Base-by-base conservation (phyloP, 2,888 invertebrate species). In the Druceiella hillmani region DNA sequence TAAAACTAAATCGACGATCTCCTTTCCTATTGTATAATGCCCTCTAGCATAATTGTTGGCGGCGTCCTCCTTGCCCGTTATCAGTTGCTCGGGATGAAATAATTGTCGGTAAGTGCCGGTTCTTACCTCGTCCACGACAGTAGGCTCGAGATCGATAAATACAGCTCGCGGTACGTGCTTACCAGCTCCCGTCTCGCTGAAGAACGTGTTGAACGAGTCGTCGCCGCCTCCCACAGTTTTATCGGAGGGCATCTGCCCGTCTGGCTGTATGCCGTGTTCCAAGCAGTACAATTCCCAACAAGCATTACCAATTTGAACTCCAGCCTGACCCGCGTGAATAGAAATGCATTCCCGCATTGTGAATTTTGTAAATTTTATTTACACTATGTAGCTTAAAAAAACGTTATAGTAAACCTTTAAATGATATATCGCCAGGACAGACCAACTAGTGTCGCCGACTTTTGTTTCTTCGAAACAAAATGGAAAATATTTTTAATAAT, bases 161-260 rank as follows among this genome's bases (percentile, higher is more conserved):
- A 89, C 85, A 7, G 82, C 87, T 49, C 89, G 73, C 11, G 89
- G 89, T 3, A 89, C 89, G 59, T 91, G 89, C 58, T 90, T 90
- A 45, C 89, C 90, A 31, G 86, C 81, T 24, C 86, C 86, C 31
- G 89, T 91, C 63, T 90, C 89, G 52, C 79, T 79, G 85, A 89
- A 89, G 75, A 89, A 89, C 38, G 88, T 94, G 66, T 92, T 93
- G 74, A 91, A 95, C 40, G 90, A 86, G 62, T 88, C 87, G 61
- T 90, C 88, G 44, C 84, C 83, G 44, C 82, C 82, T 43, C 85
- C 85, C 32, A 83, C 75, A 14, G 80, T 79, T 55, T 79, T 80
- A 59, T 91, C 90, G 7, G 84, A 84, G 27, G 89, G 89, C 86
- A 88, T 87, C 61, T 83, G 83, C 9, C 88, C 88, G 56, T 88